Evolutionary conservation across 2,888 invertebrate species (phyloP).

Genomic region (Plebejus argus): DNA sequence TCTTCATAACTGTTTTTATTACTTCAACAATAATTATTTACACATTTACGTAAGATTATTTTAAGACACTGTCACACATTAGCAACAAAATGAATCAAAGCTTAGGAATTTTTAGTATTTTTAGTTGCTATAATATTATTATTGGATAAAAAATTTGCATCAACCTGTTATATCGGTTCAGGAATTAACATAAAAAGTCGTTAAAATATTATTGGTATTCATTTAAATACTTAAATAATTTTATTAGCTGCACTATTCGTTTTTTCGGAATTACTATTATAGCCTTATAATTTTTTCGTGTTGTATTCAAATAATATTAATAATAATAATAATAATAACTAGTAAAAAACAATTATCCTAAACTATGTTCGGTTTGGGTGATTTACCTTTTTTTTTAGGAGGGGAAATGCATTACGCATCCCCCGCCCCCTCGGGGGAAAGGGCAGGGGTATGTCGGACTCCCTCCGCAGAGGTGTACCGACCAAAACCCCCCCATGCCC

Average conservation of each 20-base stretch:
- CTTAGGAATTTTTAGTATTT: conserved; percentile 5
- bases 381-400: neutral
- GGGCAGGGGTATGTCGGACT: too few species aligned
- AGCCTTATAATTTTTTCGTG: neutral
- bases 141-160: neutral
- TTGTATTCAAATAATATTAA: too few species aligned
- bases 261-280: too few species aligned
- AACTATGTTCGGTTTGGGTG: neutral
- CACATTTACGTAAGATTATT: neutral
- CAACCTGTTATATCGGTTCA: neutral
- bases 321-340: too few species aligned
- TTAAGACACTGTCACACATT: neutral
- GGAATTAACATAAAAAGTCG: neutral
- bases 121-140: neutral
- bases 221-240: neutral
- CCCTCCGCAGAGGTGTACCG: too few species aligned
- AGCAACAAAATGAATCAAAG: conserved; percentile 10
- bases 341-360: neutral
- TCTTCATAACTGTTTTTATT: too few species aligned
- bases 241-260: neutral
- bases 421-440: too few species aligned
- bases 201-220: neutral
- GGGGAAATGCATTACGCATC: too few species aligned
- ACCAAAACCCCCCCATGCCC: too few species aligned
- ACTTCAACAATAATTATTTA: too few species aligned